Evolutionary conservation across 2,888 invertebrate genomes (phyloP).

Genomic region (Operophtera brumata): DNA sequence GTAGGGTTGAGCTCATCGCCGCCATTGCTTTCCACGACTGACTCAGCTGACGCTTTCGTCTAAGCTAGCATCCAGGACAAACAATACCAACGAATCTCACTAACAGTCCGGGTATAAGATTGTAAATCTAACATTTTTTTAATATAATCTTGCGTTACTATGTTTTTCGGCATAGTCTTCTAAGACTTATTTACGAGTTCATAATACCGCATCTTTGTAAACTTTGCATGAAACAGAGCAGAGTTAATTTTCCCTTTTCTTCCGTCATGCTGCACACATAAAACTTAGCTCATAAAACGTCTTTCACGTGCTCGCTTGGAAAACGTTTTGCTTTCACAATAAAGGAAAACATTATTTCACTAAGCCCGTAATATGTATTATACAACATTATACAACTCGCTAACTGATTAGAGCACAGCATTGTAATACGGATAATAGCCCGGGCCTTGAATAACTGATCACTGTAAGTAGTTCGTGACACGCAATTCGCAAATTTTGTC

Average conservation of each 20-base stretch:
- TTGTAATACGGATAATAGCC: slow-evolving; percentile 25
- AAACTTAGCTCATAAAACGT: slow-evolving; percentile 16
- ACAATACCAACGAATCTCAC: too few relatives aligned
- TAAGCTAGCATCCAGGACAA: too few relatives aligned
- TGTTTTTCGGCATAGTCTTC: too few relatives aligned
- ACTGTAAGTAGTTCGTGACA: slow-evolving; percentile 29
- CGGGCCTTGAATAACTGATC: slow-evolving; percentile 28
- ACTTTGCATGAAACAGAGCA: slow-evolving; percentile 2
- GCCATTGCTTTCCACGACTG: too few relatives aligned
- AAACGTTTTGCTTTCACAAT: slow-evolving; percentile 13
- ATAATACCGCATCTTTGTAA: background rate
- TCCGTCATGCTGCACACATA: slow-evolving; percentile 10
- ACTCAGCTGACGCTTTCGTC: too few relatives aligned
- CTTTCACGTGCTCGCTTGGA: slow-evolving; percentile 13
- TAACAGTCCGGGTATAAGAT: too few relatives aligned
- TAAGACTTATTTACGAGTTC: too few relatives aligned
- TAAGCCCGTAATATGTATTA: slow-evolving; percentile 19
- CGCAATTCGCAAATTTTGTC: slow-evolving; percentile 32
- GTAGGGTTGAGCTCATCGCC: too few relatives aligned
- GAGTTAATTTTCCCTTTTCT: slow-evolving; percentile 10
- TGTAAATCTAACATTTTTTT: too few relatives aligned
- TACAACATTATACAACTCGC: slow-evolving; percentile 24
- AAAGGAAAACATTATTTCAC: slow-evolving; percentile 19
- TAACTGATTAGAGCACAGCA: slow-evolving; percentile 23
- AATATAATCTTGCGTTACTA: too few relatives aligned